A percentile compares a stretch with the other conserved stretches of the same genome.
These are phyloP conservation scores for Danio tinwini DNA, from an alignment of 2,797 vertebrate genomes.

Conservation along the genomic window DNA sequence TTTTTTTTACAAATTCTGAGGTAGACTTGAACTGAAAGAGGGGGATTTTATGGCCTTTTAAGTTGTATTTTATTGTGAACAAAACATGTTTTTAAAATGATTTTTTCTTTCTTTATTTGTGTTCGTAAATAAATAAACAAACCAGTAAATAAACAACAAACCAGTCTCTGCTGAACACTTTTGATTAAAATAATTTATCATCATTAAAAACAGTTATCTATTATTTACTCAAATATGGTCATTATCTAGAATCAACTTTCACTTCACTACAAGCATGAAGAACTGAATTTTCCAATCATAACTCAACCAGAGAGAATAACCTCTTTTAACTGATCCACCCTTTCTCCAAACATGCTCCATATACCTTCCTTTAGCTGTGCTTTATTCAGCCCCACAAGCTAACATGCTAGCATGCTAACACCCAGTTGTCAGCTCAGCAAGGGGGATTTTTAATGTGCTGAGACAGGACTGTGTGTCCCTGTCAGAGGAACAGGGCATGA, in stretches of 20 bases:
- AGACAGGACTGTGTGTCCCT: slow-evolving; percentile 47
- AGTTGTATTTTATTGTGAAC: too few relatives aligned
- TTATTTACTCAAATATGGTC: background rate
- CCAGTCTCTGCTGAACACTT: too few relatives aligned
- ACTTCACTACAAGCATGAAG: background rate
- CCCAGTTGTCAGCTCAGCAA: background rate
- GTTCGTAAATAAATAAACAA: too few relatives aligned
- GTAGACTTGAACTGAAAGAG: too few relatives aligned
- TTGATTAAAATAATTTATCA: background rate
- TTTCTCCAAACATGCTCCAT: background rate
- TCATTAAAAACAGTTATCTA: background rate
- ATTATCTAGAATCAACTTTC: background rate
- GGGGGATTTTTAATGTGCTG: slow-evolving; percentile 38
- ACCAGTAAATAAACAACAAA: too few relatives aligned
- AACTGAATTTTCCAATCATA: background rate
- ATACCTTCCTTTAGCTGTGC: background rate
- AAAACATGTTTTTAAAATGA: too few relatives aligned
- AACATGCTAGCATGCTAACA: background rate
- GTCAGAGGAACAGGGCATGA: slow-evolving; percentile 24
- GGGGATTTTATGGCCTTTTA: too few relatives aligned
- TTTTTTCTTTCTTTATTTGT: too few relatives aligned
- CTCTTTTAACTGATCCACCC: background rate
- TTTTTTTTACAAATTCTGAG: too few relatives aligned
- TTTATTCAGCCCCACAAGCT: background rate
- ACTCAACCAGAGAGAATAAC: background rate